A percentile compares a stretch with the other conserved stretches of the same genome.
Conservation (phyloP, 2,797 vertebrate genomes). For the Acomys russatus region DNA sequence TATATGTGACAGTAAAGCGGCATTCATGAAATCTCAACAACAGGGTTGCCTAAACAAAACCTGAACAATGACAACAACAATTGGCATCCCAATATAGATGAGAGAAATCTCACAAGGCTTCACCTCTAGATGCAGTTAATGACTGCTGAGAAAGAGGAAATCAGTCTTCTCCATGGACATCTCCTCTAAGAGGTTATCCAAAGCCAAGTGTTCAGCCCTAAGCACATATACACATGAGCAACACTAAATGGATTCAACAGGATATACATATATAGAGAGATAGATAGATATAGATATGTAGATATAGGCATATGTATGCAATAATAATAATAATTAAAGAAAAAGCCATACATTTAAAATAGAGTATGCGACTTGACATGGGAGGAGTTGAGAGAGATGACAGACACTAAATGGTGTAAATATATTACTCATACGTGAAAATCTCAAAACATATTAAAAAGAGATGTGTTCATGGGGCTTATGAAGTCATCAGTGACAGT, state of each 20-base stretch:
- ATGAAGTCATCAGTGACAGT: not conserved
- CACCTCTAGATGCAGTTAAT: not conserved
- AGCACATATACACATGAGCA: not conserved
- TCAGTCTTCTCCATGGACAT: not conserved
- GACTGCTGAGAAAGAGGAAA: not conserved
- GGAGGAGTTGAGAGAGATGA: not conserved
- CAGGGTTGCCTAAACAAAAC: not conserved
- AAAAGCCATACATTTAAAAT: not conserved
- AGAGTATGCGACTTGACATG: not conserved
- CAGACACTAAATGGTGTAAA: not conserved
- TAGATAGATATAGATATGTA: not conserved
- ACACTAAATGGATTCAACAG: not conserved
- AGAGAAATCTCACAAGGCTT: not conserved
- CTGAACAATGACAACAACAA: not conserved
- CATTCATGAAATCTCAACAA: not conserved
- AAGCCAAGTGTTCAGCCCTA: not conserved
- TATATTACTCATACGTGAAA: not conserved
- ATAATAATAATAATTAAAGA: not conserved
- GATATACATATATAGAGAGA: too few species aligned
- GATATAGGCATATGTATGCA: not conserved
- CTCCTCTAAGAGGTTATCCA: not conserved
- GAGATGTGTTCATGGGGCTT: not conserved
- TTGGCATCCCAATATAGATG: not conserved
- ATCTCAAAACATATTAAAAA: not conserved
- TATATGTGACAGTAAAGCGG: not conserved